Evolutionary conservation across 2,888 invertebrate genomes (phyloP).

Genomic region (Zootermopsis nevadensis): DNA sequence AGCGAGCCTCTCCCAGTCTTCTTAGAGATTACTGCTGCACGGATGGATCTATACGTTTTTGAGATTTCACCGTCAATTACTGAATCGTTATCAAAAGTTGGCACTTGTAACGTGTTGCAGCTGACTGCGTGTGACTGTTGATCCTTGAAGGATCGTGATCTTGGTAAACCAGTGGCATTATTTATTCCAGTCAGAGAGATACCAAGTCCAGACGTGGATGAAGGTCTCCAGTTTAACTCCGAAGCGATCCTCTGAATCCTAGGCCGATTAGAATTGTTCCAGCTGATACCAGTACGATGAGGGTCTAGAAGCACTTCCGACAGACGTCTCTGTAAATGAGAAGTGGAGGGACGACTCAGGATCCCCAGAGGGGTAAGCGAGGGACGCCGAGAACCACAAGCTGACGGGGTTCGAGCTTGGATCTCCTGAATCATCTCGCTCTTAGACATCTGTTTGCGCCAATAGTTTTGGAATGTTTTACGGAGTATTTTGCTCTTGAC

Average conservation of each 20-base stretch:
- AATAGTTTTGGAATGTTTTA: conserved; percentile 80
- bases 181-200: conserved; percentile 22
- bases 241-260: conserved; percentile 65
- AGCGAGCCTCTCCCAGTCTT: conserved; percentile 61
- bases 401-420: conserved; percentile 82
- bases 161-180: conserved; percentile 36
- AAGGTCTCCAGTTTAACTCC: conserved; percentile 65
- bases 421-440: conserved; percentile 84
- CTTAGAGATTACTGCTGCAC: conserved; percentile 57
- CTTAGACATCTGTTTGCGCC: conserved; percentile 81
- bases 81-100: conserved; percentile 5
- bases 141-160: conserved; percentile 50
- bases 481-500: conserved; percentile 77
- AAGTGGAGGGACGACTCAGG: conserved; percentile 57
- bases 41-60: conserved; percentile 22
- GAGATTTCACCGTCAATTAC: conserved; percentile 35
- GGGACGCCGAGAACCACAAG: conserved; percentile 79
- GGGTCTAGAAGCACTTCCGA: conserved; percentile 68
- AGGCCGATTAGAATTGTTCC: conserved; percentile 39
- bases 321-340: conserved; percentile 65
- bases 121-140: conserved; percentile 45
- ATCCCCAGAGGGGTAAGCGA: conserved; percentile 72
- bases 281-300: conserved; percentile 41
- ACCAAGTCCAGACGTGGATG: conserved; percentile 45
- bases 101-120: conserved; percentile 54